These are phyloP conservation scores for Callopanchax toddi DNA, from an alignment of 2,113 vertebrate species.

Conservation along the genomic window DNA sequence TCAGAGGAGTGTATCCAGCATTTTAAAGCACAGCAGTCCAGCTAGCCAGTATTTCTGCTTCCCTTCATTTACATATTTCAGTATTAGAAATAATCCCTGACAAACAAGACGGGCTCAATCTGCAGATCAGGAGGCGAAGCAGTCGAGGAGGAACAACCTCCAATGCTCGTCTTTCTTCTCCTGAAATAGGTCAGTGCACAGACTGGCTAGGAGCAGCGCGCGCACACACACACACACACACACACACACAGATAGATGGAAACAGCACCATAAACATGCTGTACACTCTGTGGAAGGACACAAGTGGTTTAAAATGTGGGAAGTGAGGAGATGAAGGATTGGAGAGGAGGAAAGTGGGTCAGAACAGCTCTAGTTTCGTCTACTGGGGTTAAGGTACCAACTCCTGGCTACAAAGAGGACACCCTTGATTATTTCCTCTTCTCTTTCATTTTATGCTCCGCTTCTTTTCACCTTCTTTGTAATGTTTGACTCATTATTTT, in stretches of 20 bases:
- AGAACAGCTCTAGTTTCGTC: constrained; percentile 46
- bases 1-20: constrained; percentile 13
- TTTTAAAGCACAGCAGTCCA: constrained; percentile 14
- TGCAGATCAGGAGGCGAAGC: constrained; percentile 13
- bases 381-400: constrained; percentile 17
- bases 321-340: background rate
- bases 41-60: constrained; percentile 4
- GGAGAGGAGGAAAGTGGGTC: constrained; percentile 54
- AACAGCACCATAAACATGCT: background rate
- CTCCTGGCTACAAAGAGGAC: constrained; percentile 17
- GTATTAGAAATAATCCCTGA: constrained; percentile 42
- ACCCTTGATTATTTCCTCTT: background rate
- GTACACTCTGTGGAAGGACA: background rate
- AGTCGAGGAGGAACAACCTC: constrained; percentile 8
- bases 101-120: constrained; percentile 41
- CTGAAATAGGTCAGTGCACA: constrained; percentile 57
- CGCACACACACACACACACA: too few species aligned
- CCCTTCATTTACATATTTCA: constrained; percentile 30
- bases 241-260: constrained; percentile 11
- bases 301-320: background rate
- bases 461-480: background rate
- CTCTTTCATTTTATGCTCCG: too few species aligned
- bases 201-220: constrained; percentile 17
- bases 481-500: background rate
- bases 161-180: constrained; percentile 9